Evolutionary conservation across 2,797 vertebrate species (phyloP), one percentile per base, ranked within the genome.

Genomic region (Vultur gryphus): DNA sequence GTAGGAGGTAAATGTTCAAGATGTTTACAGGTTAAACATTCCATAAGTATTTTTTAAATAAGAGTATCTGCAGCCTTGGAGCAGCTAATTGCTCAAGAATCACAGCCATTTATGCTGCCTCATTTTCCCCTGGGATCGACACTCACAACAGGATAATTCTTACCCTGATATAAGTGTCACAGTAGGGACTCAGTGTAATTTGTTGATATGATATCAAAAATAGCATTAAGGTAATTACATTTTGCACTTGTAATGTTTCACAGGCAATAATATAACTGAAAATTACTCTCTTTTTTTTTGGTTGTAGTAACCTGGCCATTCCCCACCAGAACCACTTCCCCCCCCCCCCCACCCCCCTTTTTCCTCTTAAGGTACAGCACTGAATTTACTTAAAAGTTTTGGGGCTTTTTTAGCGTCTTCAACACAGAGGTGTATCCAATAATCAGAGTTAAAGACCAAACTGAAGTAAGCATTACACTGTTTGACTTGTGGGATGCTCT

Each of bases 181-280:
- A 83, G 96, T 95, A 91, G 97, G 97, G 88, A 97, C 96, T 96
- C 57, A 1, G 97, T 90, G 66, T 97, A 97, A 98, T 98, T 98
- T 98, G 97, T 97, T 97, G 95, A 98, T 98, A 97, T 97, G 97
- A 98, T 98, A 98, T 98, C 97, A 98, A 98, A 99, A 98, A 98
- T 98, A 97, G 96, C 98, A 98, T 99, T 98, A 98, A 97, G 96
- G 87, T 98, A 98, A 98, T 98, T 98, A 98, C 97, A 93, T 97
- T 97, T 97, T 97, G 96, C 97, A 97, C 97, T 97, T 85, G 93
- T 96, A 98, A 98, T 98, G 97, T 98, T 98, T 98, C 97, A 98
- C 77, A 91, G 91, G 80, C 93, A 95, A 91, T 97, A 97, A 95
- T 96, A 94, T 73, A 91, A 89, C 96, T 95, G 97, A 97, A 98